Percentiles rank a stretch among this genome's conserved stretches.
Evolutionary conservation across 2,888 invertebrate species (phyloP).

Genomic region (Aleiodes testaceus): DNA sequence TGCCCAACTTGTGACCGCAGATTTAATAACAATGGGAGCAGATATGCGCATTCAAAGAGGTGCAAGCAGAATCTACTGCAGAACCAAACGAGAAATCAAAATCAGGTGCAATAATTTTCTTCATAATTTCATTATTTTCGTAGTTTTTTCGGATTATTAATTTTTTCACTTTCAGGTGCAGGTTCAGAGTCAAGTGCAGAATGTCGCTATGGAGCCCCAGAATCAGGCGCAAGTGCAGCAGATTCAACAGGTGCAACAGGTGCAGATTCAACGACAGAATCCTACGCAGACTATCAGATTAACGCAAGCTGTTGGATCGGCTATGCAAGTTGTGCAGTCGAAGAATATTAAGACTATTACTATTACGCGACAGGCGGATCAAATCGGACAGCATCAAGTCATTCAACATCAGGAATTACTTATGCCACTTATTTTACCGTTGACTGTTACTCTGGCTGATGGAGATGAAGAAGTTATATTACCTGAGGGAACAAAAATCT

Average conservation of each 20-base stretch:
- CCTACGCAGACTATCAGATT: slow-evolving; percentile 50
- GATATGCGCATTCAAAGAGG: slow-evolving; percentile 70
- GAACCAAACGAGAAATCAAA: slow-evolving; percentile 54
- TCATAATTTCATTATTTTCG: too few relatives aligned
- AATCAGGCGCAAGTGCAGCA: neutral
- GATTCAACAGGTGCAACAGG: slow-evolving; percentile 39
- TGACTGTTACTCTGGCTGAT: slow-evolving; percentile 68
- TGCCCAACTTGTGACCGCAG: slow-evolving; percentile 70
- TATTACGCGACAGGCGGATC: slow-evolving; percentile 64
- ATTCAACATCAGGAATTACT: slow-evolving; percentile 69
- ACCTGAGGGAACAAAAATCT: slow-evolving; percentile 70
- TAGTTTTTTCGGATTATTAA: too few relatives aligned
- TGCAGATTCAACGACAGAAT: slow-evolving; percentile 46
- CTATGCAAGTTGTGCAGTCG: slow-evolving; percentile 63
- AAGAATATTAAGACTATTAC: slow-evolving; percentile 70
- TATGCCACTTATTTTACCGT: slow-evolving; percentile 69
- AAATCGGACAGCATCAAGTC: slow-evolving; percentile 61
- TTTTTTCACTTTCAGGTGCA: too few relatives aligned
- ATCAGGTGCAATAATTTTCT: slow-evolving; percentile 53
- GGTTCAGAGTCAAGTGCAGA: slow-evolving; percentile 13
- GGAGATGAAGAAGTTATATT: slow-evolving; percentile 70
- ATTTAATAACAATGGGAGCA: slow-evolving; percentile 71
- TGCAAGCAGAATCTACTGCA: slow-evolving; percentile 69
- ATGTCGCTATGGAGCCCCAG: slow-evolving; percentile 10
- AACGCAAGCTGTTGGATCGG: slow-evolving; percentile 44